Conservation (phyloP, 1,140 invertebrate species). For the Drosophila murphyi region DNA sequence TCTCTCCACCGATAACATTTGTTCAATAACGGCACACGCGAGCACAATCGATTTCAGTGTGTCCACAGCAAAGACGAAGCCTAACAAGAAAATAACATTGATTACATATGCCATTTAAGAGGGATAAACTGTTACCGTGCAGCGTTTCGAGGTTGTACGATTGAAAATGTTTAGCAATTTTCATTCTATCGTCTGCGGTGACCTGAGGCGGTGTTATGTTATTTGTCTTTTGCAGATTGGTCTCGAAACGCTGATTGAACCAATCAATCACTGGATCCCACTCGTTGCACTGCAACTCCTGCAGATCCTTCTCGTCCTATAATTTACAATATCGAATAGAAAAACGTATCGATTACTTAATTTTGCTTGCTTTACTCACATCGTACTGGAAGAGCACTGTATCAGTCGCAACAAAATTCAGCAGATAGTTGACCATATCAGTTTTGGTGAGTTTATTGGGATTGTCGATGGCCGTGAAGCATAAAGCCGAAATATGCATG, state of each 20-base stretch:
- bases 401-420: slow-evolving; percentile 95
- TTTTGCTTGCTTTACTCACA: slow-evolving; percentile 85
- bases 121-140: slow-evolving; percentile 86
- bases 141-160: slow-evolving; percentile 92
- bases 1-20: slow-evolving; percentile 90
- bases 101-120: not conserved
- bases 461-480: slow-evolving; percentile 96
- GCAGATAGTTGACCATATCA: slow-evolving; percentile 91
- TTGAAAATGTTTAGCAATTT: slow-evolving; percentile 89
- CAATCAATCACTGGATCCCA: slow-evolving; percentile 96
- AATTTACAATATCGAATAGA: not conserved
- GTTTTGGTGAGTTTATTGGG: slow-evolving; percentile 91
- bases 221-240: slow-evolving; percentile 89
- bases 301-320: slow-evolving; percentile 90
- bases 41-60: slow-evolving; percentile 96
- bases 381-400: slow-evolving; percentile 92
- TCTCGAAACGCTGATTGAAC: slow-evolving; percentile 92
- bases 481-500: slow-evolving; percentile 97
- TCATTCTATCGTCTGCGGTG: slow-evolving; percentile 87
- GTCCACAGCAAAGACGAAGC: slow-evolving; percentile 94
- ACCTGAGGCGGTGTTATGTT: slow-evolving; percentile 89
- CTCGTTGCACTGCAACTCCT: slow-evolving; percentile 90
- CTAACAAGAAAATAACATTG: slow-evolving; percentile 85
- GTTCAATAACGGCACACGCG: slow-evolving; percentile 91
- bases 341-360: not conserved